These are phyloP conservation scores for Lepidurus arcticus DNA, from an alignment of 1,140 invertebrate genomes.

Conservation along the genomic window DNA sequence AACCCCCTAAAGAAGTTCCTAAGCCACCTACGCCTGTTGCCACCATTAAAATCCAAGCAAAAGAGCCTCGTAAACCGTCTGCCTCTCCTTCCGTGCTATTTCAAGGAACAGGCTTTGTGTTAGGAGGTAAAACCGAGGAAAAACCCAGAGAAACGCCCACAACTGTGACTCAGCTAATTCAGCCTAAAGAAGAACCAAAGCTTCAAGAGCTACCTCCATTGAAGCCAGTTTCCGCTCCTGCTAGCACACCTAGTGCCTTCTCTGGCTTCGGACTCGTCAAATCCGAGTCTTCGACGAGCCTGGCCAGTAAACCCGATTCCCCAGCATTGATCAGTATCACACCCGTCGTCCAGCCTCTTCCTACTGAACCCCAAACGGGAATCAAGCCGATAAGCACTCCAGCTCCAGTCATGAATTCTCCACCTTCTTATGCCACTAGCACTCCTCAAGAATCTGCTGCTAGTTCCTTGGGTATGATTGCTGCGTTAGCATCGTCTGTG, in stretches of 20 bases:
- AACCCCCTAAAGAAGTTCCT: neutral
- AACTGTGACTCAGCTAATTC: neutral
- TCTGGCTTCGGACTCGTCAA: neutral
- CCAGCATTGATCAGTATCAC: neutral
- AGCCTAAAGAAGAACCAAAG: neutral
- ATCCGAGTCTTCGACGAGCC: neutral
- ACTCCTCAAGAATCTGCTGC: neutral
- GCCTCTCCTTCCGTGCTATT: neutral
- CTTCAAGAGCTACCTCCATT: neutral
- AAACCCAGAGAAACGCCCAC: neutral
- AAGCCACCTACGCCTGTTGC: neutral
- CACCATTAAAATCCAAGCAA: neutral
- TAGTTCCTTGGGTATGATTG: neutral
- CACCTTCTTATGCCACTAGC: neutral
- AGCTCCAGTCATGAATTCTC: neutral
- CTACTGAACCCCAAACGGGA: neutral
- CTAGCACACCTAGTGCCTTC: neutral
- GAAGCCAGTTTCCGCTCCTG: neutral
- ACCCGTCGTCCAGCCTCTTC: neutral
- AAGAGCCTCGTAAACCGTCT: neutral
- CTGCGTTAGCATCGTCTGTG: slow-evolving; percentile 3
- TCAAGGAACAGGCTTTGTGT: neutral
- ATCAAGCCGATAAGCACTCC: neutral
- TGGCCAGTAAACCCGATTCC: neutral
- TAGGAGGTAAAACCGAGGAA: neutral